Evolutionary conservation across 1,140 invertebrate species (phyloP).

Genomic region (Meloidogyne exigua): DNA sequence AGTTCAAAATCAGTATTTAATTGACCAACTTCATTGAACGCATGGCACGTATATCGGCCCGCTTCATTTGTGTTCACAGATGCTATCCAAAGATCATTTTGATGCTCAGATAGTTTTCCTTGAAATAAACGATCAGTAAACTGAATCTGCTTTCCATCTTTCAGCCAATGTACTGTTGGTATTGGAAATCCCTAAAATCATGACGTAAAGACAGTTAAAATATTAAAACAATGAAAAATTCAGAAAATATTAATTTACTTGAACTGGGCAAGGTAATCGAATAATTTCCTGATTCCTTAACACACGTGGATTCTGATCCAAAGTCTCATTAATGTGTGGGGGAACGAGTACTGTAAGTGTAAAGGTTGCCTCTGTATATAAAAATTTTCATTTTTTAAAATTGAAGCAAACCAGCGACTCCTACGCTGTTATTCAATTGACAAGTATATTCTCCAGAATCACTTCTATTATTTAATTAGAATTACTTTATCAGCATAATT

Average conservation of each 20-base stretch:
- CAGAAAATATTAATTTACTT: constrained; percentile 64
- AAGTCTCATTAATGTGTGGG: constrained; percentile 54
- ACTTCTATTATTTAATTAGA: not conserved
- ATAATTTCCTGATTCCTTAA: constrained; percentile 62
- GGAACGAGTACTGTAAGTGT: constrained; percentile 46
- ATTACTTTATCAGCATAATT: constrained; percentile 49
- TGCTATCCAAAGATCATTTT: constrained; percentile 21
- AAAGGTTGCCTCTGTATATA: constrained; percentile 43
- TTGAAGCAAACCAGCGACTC: constrained; percentile 34
- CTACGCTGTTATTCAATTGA: constrained; percentile 65
- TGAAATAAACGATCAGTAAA: constrained; percentile 4
- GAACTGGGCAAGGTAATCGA: constrained; percentile 66
- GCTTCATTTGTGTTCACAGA: constrained; percentile 60
- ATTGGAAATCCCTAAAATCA: constrained; percentile 18
- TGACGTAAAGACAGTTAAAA: not conserved
- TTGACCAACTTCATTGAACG: constrained; percentile 68
- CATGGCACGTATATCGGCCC: constrained; percentile 67
- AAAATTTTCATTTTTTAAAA: not conserved
- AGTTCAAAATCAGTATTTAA: constrained; percentile 66
- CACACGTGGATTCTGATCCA: constrained; percentile 59
- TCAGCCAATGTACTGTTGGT: constrained; percentile 20
- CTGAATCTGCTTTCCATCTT: constrained; percentile 14
- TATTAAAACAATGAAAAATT: not conserved
- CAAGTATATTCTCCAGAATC: constrained; percentile 64
- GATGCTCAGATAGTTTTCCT: constrained; percentile 28